Evolutionary conservation across 1,140 invertebrate genomes (phyloP), one percentile per base, ranked within the genome.

Genomic region (Sweltsa coloradensis): DNA sequence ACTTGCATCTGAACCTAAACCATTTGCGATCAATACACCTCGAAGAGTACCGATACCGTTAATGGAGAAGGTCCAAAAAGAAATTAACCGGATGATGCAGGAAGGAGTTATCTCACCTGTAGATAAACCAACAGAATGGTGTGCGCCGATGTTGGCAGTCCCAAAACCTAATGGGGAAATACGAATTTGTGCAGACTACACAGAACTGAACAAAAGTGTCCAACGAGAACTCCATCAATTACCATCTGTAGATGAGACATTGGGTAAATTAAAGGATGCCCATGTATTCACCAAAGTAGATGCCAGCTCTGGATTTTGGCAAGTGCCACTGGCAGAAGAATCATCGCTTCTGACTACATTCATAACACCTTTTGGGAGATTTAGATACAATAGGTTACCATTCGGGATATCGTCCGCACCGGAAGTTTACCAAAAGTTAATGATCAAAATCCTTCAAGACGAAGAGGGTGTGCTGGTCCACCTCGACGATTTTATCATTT

Each of bases 161-260:
- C 56, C 56, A 9, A 69, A 70, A 48, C 43, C 54, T 14, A 55
- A 60, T 41, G 57, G 55, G 7, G 52, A 51, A 21, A 50, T 64
- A 11, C 51, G 67, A 16, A 41, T 71, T 3, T 68, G 63, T 47
- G 62, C 62, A 4, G 68, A 70, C 45, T 62, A 57, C 6, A 61
- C 52, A 23, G n/a, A 48, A 19, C 46, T 64, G 6, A 64, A 65
- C 45, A 49, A 52, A 25, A 55, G 47, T 45, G 51, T 62, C 14
- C 39, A 52, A 26, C 41, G 61, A 11, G 51, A 58, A 19, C 51
- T 50, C 25, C n/a, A 43, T 40, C 27, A 27, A 2, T 41, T 54
- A 31, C 40, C 46, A 11, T 36, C 16, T 3, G 45, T 47, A 13
- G 45, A 47, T 36, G 45, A 47, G 16, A 22, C 23, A 19, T 26